These are phyloP conservation scores for Agriopis aurantiaria DNA, from an alignment of 2,888 invertebrate genomes.

Conservation along the genomic window DNA sequence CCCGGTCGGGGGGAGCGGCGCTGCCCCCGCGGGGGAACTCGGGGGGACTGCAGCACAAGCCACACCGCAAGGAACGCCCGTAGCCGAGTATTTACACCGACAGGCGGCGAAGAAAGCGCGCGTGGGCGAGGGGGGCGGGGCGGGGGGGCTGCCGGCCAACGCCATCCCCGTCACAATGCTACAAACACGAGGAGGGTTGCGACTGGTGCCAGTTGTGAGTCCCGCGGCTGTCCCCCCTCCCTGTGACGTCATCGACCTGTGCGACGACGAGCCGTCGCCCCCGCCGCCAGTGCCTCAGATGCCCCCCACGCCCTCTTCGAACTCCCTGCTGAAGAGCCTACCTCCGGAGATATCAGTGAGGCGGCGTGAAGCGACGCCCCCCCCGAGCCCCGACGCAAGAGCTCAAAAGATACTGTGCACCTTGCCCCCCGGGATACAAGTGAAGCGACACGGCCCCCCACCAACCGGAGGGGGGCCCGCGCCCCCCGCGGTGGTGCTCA, in stretches of 20 bases:
- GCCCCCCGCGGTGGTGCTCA: background rate
- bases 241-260: background rate
- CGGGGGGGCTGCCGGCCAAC: background rate
- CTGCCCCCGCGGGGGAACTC: background rate
- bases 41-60: background rate
- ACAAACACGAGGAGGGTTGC: background rate
- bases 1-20: background rate
- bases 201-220: background rate
- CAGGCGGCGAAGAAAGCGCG: background rate
- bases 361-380: background rate
- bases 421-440: slow-evolving; percentile 1
- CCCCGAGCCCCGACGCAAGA: background rate
- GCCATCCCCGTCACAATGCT: background rate
- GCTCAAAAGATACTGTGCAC: background rate
- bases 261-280: background rate
- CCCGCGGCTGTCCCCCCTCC: background rate
- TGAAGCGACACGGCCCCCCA: background rate
- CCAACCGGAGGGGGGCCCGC: background rate
- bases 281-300: background rate
- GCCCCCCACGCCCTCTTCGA: background rate
- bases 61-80: background rate
- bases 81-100: background rate
- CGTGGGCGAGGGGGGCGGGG: background rate
- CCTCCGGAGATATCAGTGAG: slow-evolving; percentile 1
- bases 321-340: background rate